A percentile compares a stretch with the other conserved stretches of the same genome.
Conservation (phyloP, 2,888 invertebrate species). For the Apamea crenata region DNA sequence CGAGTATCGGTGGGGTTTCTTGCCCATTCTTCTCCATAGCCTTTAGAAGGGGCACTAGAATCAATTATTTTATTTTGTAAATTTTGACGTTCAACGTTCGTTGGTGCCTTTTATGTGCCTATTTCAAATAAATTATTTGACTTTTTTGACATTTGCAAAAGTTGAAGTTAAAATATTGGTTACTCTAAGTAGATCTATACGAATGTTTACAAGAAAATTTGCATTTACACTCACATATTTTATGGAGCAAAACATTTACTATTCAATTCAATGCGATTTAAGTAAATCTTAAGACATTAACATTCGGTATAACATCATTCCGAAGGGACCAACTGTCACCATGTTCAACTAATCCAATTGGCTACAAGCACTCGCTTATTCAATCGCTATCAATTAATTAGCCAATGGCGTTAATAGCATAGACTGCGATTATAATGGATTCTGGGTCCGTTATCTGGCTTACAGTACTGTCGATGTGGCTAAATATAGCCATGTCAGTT, state of each 20-base stretch:
- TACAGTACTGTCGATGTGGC: conserved; percentile 43
- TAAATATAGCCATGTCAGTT: conserved; percentile 50
- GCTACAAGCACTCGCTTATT: conserved; percentile 57
- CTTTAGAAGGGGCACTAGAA: neutral
- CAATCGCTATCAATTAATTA: conserved; percentile 66
- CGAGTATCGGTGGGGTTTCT: neutral
- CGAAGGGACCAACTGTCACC: conserved; percentile 45
- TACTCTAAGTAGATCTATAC: neutral
- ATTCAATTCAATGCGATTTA: conserved; percentile 50
- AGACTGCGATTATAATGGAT: conserved; percentile 59
- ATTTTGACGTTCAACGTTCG: no score
- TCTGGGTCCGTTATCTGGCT: conserved; percentile 47
- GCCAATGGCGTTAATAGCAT: conserved; percentile 53
- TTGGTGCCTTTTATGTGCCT: no score
- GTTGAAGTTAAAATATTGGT: neutral
- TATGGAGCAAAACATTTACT: conserved; percentile 20
- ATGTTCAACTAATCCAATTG: conserved; percentile 52
- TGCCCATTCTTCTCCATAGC: neutral
- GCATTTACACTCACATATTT: conserved; percentile 26
- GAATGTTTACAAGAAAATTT: conserved; percentile 32
- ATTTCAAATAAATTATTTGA: neutral
- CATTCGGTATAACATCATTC: conserved; percentile 56
- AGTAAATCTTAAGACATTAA: conserved; percentile 44
- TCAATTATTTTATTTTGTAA: neutral
- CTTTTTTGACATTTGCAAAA: neutral